Base-by-base conservation (phyloP, 2,888 invertebrate species). In the Scaeva pyrastri region DNA sequence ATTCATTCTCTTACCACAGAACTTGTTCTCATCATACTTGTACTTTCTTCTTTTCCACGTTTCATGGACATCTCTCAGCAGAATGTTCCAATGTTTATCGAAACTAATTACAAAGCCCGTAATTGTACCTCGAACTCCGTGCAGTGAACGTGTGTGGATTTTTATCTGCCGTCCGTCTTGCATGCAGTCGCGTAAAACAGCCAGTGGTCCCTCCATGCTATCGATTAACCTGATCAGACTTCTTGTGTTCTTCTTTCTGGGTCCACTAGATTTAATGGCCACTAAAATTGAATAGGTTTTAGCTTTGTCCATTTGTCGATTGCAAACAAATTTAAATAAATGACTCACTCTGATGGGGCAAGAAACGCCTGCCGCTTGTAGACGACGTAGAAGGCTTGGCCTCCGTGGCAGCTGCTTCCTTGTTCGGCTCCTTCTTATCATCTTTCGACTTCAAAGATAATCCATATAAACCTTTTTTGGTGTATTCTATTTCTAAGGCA, bases 1-100 rank as follows among this genome's bases (percentile, higher is more conserved):
- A 39, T 8, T 5, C 12, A 39, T n/a, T n/a, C 14, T 21, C 77
- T 12, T 80, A 45, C 89, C 89, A 68, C 88, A 88, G 31, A 90
- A 88, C 26, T 91, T 91, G 76, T 91, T 90, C 14, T 90, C 88
- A 0, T 91, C 90, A 81, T 90, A 92, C 52, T 90, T 90, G 73
- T 89, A 90, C 88, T 93, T 93, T 11, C 95, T 94, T 87, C 96
- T 93, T 70, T 94, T 95, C 96, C 97, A 98, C 3, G 95, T 93
- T 93, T 98, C 98, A 36, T 95, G 94, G 2, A 97, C 97, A 91
- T 98, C 97, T 76, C 94, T 94, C 71, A 98, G 93, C 6, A 97
- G 96, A 89, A 99, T 92, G 93, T 99, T 99, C 96, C 97, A 98
- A 91, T 98, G 97, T 91, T 97, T 98, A 93, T 99, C 99, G 92